Evolutionary conservation across 2,797 vertebrate genomes (phyloP).

Genomic region (Hoplostethus atlanticus): DNA sequence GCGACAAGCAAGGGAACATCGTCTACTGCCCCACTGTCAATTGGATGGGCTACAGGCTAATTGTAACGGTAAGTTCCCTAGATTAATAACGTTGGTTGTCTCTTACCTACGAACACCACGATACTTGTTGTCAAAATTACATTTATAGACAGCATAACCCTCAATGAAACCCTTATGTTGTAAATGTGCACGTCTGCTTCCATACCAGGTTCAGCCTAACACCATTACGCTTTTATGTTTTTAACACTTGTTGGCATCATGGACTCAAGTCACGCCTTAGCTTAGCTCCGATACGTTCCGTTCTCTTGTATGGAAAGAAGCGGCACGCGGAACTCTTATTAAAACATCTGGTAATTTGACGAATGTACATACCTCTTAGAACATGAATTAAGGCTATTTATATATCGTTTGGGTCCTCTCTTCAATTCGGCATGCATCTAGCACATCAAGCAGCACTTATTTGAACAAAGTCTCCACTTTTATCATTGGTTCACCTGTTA

Average conservation of each 20-base stretch:
- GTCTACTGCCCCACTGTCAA: not conserved
- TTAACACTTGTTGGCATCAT: conserved; percentile 57
- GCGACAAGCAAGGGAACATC: not conserved
- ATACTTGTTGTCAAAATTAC: no score
- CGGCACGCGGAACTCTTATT: conserved; percentile 8
- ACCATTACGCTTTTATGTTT: not conserved
- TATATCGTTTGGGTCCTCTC: fast-evolving
- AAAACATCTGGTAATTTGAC: not conserved
- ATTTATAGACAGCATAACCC: no score
- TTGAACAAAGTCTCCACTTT: not conserved
- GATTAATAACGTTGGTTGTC: no score
- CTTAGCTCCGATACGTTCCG: not conserved
- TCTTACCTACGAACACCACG: no score
- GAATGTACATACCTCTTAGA: no score
- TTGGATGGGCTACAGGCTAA: conserved; percentile 10
- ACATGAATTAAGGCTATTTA: no score
- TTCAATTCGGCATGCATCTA: not conserved
- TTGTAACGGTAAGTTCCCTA: conserved; percentile 19
- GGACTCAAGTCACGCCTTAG: not conserved
- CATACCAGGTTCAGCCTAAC: no score
- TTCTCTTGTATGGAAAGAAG: not conserved
- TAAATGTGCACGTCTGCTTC: no score
- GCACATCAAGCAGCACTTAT: fast-evolving
- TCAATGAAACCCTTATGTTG: no score
- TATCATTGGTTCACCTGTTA: not conserved